phyloP scores from a whole-genome alignment of 2,797 vertebrate genomes.

The Siniperca obscura region DNA sequence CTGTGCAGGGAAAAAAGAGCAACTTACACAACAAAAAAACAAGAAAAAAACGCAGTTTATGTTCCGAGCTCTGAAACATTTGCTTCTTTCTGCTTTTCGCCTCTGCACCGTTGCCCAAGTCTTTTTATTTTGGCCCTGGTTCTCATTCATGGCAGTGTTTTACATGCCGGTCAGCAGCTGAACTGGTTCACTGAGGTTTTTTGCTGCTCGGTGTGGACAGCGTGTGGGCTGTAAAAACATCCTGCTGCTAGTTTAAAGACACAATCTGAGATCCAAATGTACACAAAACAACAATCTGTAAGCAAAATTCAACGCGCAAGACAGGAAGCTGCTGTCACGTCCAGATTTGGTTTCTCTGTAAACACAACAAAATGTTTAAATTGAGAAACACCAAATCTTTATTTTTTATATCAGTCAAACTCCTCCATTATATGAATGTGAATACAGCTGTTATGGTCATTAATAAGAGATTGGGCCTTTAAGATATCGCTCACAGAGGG shows the following conservation, averaged over 20 bases:
- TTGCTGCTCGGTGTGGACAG: neutral
- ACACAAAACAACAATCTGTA: conserved; percentile 8
- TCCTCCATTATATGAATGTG: neutral
- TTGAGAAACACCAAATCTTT: neutral
- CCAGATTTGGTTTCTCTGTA: neutral
- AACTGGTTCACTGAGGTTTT: conserved; percentile 15
- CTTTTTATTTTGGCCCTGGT: neutral
- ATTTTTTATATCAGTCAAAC: neutral
- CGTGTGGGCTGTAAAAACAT: conserved; percentile 42
- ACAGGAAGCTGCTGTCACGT: neutral
- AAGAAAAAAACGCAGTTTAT: neutral
- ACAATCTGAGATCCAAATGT: conserved; percentile 16
- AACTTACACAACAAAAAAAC: neutral
- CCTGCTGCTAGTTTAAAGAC: conserved; percentile 35
- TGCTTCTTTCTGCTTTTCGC: neutral
- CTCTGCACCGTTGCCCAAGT: neutral
- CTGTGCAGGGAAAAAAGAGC: neutral
- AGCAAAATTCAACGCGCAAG: no score
- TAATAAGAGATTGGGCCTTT: neutral
- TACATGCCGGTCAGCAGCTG: conserved; percentile 58
- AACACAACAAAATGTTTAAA: neutral
- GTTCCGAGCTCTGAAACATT: conserved; percentile 18
- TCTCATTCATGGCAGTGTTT: conserved; percentile 50
- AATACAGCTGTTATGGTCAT: neutral
- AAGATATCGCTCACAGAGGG: neutral